A percentile compares a stretch with the other conserved stretches of the same genome.
Evolutionary conservation across 2,113 vertebrate genomes (phyloP).

Genomic region (Onychostoma macrolepis): DNA sequence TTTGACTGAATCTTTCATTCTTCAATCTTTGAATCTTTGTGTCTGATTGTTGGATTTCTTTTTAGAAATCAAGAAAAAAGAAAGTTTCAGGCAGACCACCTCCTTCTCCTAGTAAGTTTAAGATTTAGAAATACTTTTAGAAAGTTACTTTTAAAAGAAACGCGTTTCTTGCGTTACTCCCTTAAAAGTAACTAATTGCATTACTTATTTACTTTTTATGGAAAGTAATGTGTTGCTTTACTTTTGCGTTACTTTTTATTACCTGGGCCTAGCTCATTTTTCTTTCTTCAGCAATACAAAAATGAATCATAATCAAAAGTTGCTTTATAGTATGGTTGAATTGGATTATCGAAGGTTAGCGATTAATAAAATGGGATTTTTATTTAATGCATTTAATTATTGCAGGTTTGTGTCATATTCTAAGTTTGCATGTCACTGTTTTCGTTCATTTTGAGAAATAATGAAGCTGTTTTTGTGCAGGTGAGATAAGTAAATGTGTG

Average conservation of each 20-base stretch:
- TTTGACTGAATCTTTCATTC: not conserved
- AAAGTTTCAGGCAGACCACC: constrained; percentile 77
- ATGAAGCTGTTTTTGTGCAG: not conserved
- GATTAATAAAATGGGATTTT: too few species aligned
- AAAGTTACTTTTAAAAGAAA: not conserved
- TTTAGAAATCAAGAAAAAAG: constrained; percentile 78
- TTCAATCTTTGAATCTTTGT: not conserved
- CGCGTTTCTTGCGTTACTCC: not conserved
- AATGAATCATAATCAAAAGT: too few species aligned
- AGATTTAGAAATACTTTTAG: constrained; percentile 67
- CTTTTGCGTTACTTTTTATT: not conserved
- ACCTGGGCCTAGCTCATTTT: too few species aligned
- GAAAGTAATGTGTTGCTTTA: not conserved
- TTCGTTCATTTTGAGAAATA: not conserved
- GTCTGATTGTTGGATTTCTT: constrained; percentile 53
- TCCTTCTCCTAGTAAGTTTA: constrained; percentile 83
- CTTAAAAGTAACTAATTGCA: too few species aligned
- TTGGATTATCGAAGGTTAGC: too few species aligned
- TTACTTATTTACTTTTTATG: not conserved
- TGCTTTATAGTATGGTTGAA: too few species aligned
- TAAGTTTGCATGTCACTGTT: not conserved
- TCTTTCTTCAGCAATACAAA: too few species aligned
- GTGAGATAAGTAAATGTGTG: not conserved
- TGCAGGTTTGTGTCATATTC: not conserved
- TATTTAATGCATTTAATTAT: not conserved